A percentile compares a stretch with the other conserved stretches of the same genome.
Evolutionary conservation across 1,140 invertebrate species (phyloP).

Genomic region (Drosophila nasuta): DNA sequence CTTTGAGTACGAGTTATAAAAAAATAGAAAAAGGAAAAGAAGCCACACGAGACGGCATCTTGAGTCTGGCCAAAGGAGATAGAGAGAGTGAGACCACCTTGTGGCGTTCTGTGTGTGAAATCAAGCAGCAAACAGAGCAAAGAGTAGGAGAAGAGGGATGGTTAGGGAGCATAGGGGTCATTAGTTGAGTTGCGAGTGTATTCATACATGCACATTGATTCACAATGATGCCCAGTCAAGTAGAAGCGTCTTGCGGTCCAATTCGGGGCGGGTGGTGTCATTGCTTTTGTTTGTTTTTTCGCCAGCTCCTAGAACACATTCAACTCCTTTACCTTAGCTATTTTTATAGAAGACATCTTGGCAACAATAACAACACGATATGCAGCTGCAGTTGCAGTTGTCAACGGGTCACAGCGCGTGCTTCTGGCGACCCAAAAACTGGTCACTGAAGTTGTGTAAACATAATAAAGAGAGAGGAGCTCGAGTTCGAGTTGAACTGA

Average conservation of each 20-base stretch:
- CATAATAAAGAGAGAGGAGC: conserved; percentile 51
- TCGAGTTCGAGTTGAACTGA: conserved; percentile 2
- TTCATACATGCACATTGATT: conserved; percentile 30
- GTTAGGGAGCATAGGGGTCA: conserved; percentile 65
- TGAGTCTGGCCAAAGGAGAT: conserved; percentile 28
- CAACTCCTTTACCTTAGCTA: not conserved
- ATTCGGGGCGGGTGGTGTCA: conserved; percentile 64
- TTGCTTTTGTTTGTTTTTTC: conserved; percentile 62
- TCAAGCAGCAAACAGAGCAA: conserved; percentile 41
- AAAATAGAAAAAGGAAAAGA: conserved; percentile 47
- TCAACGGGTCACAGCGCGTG: conserved; percentile 30
- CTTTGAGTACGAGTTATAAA: conserved; percentile 49
- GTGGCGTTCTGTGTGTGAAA: conserved; percentile 53
- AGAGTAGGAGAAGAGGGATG: conserved; percentile 10
- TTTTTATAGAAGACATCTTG: conserved; percentile 42
- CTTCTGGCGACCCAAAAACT: conserved; percentile 19
- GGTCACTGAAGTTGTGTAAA: conserved; percentile 62
- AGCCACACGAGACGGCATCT: conserved; percentile 67
- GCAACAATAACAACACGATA: conserved; percentile 46
- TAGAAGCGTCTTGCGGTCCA: conserved; percentile 45
- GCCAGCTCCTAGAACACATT: conserved; percentile 1
- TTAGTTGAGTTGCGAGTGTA: conserved; percentile 52
- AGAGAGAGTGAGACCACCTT: conserved; percentile 52
- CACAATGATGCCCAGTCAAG: conserved; percentile 68
- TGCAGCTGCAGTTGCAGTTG: conserved; percentile 53